Evolutionary conservation across 2,797 vertebrate genomes (phyloP), one percentile per base, ranked within the genome.

Genomic region (Chelon auratus): DNA sequence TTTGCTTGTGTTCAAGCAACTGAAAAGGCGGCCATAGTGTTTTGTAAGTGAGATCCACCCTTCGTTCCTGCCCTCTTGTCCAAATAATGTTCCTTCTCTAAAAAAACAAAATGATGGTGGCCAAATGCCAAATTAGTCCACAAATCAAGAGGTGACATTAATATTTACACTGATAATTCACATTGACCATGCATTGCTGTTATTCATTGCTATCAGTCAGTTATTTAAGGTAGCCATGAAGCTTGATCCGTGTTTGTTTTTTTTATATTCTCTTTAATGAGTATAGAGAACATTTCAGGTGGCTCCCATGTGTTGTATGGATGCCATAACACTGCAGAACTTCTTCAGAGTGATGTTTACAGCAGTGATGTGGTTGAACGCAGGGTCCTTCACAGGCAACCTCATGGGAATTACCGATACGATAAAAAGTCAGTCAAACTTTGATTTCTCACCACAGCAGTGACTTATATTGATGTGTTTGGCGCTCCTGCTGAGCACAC

Each of bases 231-330:
- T 15, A 15, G 40, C 40, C 40, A 2, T 43, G 42, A 43, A 43
- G 15, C 7, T 47, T 12, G 39, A 10, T 11, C 7, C 11, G 8
- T 8, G n/a, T 47, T 47, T n/a, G 17, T 47, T 39, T 45, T 20
- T 20, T 65, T 33, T 51, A 24, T 14, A 5, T 22, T 11, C 53
- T 22, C 14, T 51, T 48, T 33, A 51, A 18, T 3, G 37, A 30
- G 37, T 22, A 18, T 2, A 33, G 47, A 13, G 40, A 22, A 20
- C 5, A 10, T 17, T 48, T 76, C 64, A 69, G 36, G 51, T 72
- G 56, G 68, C 40, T 20, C 58, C 62, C 75, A 75, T 54, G 55
- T 65, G 40, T 77, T 26, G 50, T 10, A 36, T 40, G 62, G 60
- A 45, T n/a, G 18, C 55, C 10, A 6, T 55, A 26, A 74, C 36